Evolutionary conservation across 2,888 invertebrate genomes (phyloP), one percentile per base, ranked within the genome.

Genomic region (Abscondita cerata): DNA sequence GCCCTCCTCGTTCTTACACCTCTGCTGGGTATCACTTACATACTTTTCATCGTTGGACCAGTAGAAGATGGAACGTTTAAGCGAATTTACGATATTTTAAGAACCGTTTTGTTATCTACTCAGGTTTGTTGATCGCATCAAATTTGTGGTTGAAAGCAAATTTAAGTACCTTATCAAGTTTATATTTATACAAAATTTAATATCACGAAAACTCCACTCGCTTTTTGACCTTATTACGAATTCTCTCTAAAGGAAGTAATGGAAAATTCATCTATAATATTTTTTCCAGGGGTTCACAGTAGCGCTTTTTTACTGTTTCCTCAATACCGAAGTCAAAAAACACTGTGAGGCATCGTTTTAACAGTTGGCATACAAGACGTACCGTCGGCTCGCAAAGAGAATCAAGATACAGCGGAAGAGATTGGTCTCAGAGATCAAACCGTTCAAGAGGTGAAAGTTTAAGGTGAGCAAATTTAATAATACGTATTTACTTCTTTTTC

Each of bases 241-340:
- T n/a, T n/a, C n/a, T n/a, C n/a, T n/a, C n/a, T n/a, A n/a, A n/a
- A n/a, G n/a, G n/a, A n/a, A n/a, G n/a, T n/a, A n/a, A n/a, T n/a
- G n/a, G n/a, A 31, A 31, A 31, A 31, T 31, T 12, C n/a, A 8
- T 44, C 18, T 20, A 47, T 20, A 47, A 13, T 31, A 2, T 3
- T 20, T 66, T n/a, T 78, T 78, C 0, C 79, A 95, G 94, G 95
- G 95, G 57, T 89, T 95, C 74, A 89, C 89, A 52, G 93, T 95
- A 62, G 92, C 95, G 1, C 81, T 94, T 62, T 90, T 94, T 81
- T 95, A 93, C 82, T 95, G 95, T 81, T 95, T 95, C 81, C 86
- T 94, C 72, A 95, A 95, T 80, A 90, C 92, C 4, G 95, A 95
- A 81, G 94, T 95, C n/a, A n/a, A 88, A 91, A 41, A 91, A 91